Base-by-base conservation (phyloP, 2,797 vertebrate genomes). In the Bovichtus variegatus region DNA sequence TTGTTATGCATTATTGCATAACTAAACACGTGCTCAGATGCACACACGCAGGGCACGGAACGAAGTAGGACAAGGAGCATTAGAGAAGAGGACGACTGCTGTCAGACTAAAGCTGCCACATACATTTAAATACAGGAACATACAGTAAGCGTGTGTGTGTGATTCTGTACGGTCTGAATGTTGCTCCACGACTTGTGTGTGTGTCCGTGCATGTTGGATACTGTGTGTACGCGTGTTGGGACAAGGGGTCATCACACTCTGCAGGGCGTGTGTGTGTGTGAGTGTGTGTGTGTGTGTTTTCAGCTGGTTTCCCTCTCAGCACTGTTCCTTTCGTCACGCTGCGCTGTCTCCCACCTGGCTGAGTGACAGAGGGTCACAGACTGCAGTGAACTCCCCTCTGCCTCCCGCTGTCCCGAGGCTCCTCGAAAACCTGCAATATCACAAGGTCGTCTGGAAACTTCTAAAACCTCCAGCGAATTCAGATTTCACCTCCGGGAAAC, bases 231-330 rank as follows among this genome's bases (percentile, higher is more conserved):
- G 31, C 67, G 58, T 43, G 31, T 51, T 50, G 62, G 81, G 71
- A 84, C 85, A 76, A 2, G 18, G 63, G 78, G 88, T 89, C 76
- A 50, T 65, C 44, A 57, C 71, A 76, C 82, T 91, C 90, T 87
- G 68, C 81, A 71, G 90, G 90, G 85, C 3, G 38, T 2, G 36
- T 82, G n/a, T n/a, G n/a, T n/a, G n/a, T n/a, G n/a, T n/a, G n/a
- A n/a, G n/a, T n/a, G n/a, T n/a, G n/a, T n/a, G n/a, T n/a, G n/a
- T n/a, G n/a, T n/a, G 78, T 88, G 87, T 91, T 89, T 91, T 85
- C 68, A 88, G 89, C 79, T 82, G 84, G 54, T 81, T 9, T 44
- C 69, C 77, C 80, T 86, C 69, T 83, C 53, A 81, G 87, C 76
- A 4, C 60, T 69, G 46, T 71, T 76, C 69, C 67, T 51, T 78